Percentiles rank a stretch among this genome's conserved stretches.
Conservation (phyloP, 1,140 invertebrate genomes). For the Palaemon carinicauda region DNA sequence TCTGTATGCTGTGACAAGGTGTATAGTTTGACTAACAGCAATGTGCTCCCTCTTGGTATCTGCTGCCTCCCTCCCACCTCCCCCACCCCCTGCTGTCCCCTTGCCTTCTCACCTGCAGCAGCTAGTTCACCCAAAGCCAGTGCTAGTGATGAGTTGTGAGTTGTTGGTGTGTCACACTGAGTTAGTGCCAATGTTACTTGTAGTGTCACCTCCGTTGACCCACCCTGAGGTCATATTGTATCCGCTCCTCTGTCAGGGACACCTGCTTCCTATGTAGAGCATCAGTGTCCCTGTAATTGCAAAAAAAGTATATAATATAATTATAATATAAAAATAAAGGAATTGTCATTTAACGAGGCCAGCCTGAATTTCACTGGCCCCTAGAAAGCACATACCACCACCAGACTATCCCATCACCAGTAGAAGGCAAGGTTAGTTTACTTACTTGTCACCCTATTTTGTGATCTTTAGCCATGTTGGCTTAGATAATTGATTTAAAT, state of each 20-base stretch:
- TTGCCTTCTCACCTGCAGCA: slow-evolving; percentile 35
- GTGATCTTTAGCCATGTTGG: slow-evolving; percentile 14
- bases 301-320: slow-evolving; percentile 24
- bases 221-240: slow-evolving; percentile 25
- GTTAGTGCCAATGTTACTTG: slow-evolving; percentile 54
- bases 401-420: slow-evolving; percentile 31
- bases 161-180: slow-evolving; percentile 49
- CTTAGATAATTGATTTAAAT: neutral
- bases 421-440: neutral
- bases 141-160: slow-evolving; percentile 53
- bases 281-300: slow-evolving; percentile 31
- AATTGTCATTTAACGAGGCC: slow-evolving; percentile 6
- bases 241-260: slow-evolving; percentile 33
- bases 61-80: slow-evolving; percentile 17
- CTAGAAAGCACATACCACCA: slow-evolving; percentile 32
- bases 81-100: slow-evolving; percentile 28
- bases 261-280: slow-evolving; percentile 27
- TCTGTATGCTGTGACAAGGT: slow-evolving; percentile 36
- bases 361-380: slow-evolving; percentile 24
- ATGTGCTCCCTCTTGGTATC: slow-evolving; percentile 37
- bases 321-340: neutral
- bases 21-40: slow-evolving; percentile 40
- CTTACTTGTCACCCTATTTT: slow-evolving; percentile 15
- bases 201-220: slow-evolving; percentile 31
- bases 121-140: slow-evolving; percentile 49